A percentile compares a stretch with the other conserved stretches of the same genome.
These are phyloP conservation scores for Cryptus viduatorius DNA, from an alignment of 2,888 invertebrate genomes.

Conservation along the genomic window DNA sequence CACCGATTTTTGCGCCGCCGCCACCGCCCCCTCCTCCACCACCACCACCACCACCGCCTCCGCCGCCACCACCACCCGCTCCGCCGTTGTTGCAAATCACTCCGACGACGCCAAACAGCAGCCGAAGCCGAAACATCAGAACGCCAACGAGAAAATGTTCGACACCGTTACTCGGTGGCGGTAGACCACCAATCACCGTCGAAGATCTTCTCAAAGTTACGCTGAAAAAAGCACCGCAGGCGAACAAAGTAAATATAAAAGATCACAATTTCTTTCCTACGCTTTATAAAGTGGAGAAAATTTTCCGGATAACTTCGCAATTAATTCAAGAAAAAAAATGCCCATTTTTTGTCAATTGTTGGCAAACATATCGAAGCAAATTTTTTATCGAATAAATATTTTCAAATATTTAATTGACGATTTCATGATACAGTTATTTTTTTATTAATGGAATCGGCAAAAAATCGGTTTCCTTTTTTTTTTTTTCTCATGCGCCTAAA, in stretches of 20 bases:
- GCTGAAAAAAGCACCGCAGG: conserved; percentile 80
- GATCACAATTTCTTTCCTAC: not conserved
- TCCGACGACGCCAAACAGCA: conserved; percentile 72
- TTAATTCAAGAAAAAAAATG: no score
- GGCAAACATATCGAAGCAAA: no score
- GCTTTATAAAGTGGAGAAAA: no score
- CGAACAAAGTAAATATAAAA: conserved; percentile 72
- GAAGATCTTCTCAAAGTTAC: conserved; percentile 83
- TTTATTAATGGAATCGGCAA: no score
- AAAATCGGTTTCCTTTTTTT: no score
- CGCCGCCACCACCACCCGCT: conserved; percentile 67
- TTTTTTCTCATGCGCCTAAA: no score
- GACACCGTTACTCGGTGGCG: conserved; percentile 72
- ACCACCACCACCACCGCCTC: conserved; percentile 68
- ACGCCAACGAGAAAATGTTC: conserved; percentile 76
- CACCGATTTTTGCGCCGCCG: conserved; percentile 55
- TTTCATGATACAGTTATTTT: no score
- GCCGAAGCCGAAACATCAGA: conserved; percentile 63
- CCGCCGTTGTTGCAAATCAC: conserved; percentile 62
- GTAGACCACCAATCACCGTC: conserved; percentile 81
- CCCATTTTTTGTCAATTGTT: no score
- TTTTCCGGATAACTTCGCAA: no score
- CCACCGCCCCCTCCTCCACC: conserved; percentile 72
- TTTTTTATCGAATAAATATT: no score
- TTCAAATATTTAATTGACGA: no score